A percentile compares a stretch with the other conserved stretches of the same genome.
These are phyloP conservation scores for Gymnobelideus leadbeateri DNA, from an alignment of 2,113 vertebrate species.

Conservation along the genomic window DNA sequence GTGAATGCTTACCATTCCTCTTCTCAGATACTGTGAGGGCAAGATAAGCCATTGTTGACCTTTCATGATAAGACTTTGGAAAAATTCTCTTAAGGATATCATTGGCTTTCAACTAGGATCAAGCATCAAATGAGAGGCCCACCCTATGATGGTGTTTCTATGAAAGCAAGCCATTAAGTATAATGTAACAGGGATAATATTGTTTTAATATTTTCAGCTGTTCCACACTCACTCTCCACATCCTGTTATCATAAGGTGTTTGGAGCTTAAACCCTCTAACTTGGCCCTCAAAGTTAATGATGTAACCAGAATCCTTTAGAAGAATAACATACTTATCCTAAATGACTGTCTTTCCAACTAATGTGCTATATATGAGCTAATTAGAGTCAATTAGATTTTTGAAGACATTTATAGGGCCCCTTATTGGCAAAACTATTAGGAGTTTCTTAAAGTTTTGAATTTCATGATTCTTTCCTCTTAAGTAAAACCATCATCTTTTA, in stretches of 20 bases:
- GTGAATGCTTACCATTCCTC: conserved; percentile 40
- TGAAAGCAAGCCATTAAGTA: conserved; percentile 59
- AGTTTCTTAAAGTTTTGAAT: conserved; percentile 39
- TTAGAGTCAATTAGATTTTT: conserved; percentile 33
- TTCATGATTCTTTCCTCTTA: conserved; percentile 59
- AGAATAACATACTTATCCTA: conserved; percentile 20
- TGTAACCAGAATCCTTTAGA: neutral
- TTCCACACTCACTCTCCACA: conserved; percentile 24
- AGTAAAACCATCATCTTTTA: conserved; percentile 58
- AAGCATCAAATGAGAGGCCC: conserved; percentile 53
- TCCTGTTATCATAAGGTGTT: conserved; percentile 43
- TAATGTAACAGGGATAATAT: conserved; percentile 50
- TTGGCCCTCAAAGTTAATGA: conserved; percentile 23
- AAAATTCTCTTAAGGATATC: conserved; percentile 58
- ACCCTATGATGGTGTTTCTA: conserved; percentile 49
- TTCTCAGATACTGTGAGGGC: neutral
- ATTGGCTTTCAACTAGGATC: conserved; percentile 50
- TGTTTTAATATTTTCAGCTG: conserved; percentile 52
- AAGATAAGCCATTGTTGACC: conserved; percentile 44
- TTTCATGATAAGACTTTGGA: conserved; percentile 25
- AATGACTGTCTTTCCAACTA: conserved; percentile 40
- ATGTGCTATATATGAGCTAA: conserved; percentile 55
- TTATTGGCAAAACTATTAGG: conserved; percentile 42
- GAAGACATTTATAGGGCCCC: conserved; percentile 19
- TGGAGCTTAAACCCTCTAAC: conserved; percentile 12